These are phyloP conservation scores for Proterorhinus semilunaris DNA, from an alignment of 2,113 vertebrate genomes.

Conservation along the genomic window DNA sequence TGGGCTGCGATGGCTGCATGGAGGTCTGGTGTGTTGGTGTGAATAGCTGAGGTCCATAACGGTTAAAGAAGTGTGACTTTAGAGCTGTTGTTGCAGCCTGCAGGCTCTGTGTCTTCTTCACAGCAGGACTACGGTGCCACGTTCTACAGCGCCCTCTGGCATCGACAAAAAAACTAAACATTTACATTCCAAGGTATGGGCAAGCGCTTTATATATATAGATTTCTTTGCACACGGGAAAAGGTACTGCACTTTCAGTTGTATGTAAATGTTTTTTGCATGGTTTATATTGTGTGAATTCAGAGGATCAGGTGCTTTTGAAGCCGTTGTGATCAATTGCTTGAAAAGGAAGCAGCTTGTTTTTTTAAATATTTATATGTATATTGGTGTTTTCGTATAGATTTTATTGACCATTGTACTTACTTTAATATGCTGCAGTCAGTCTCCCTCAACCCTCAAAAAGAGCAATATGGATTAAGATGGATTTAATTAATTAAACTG, in stretches of 20 bases:
- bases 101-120: slow-evolving; percentile 39
- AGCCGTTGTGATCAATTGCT: no score
- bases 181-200: slow-evolving; percentile 61
- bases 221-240: background rate
- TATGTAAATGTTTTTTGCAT: no score
- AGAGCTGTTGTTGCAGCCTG: slow-evolving; percentile 64
- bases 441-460: background rate
- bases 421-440: no score
- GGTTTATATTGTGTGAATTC: no score
- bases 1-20: slow-evolving; percentile 19
- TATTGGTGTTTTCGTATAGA: no score
- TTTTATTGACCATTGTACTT: no score
- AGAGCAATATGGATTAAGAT: background rate
- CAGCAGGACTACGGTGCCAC: slow-evolving; percentile 60
- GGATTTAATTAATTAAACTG: background rate
- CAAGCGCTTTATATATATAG: slow-evolving; percentile 12
- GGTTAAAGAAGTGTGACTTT: slow-evolving; percentile 49
- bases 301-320: no score
- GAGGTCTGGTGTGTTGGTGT: slow-evolving; percentile 3
- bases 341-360: no score
- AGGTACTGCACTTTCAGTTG: no score
- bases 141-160: slow-evolving; percentile 14
- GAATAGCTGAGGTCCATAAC: slow-evolving; percentile 5
- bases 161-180: slow-evolving; percentile 50
- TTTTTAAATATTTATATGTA: no score